Base-by-base conservation (phyloP, 2,888 invertebrate species). In the Abscondita cerata region DNA sequence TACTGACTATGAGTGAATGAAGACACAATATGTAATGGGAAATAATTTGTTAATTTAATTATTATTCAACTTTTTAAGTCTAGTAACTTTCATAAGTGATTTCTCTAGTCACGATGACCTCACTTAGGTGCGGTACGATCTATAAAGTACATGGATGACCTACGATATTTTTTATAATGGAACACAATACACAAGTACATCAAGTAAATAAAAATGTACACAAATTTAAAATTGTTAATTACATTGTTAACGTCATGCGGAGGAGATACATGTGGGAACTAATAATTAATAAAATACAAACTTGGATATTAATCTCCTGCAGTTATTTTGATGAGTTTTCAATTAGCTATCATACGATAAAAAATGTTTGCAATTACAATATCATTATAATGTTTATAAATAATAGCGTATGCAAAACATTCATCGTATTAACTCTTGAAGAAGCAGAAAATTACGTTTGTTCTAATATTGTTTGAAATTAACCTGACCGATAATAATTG, bases 71-170 rank as follows among this genome's bases (percentile, higher is more conserved):
- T 41, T 34, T 12, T 34, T 34, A 15, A 9, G 16, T 13, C 18
- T 31, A n/a, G 13, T 18, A 18, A 47, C 38, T 36, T 52, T 47
- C 47, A 25, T 25, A 36, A 47, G 40, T 50, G 58, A 60, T 50
- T 48, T 60, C 51, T 54, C 54, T 36, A 25, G 48, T 59, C 59
- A 25, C 9, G 48, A 57, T 59, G 53, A 62, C 47, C 59, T 58
- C 59, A 58, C 58, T n/a, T 53, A 57, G 62, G 62, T 52, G 62
- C 62, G 62, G 62, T 58, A 58, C 44, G 44, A 58, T 62, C 54
- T 54, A 38, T 57, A 55, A 51, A 62, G 59, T 53, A 59, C 62
- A 59, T 46, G n/a, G 64, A 41, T 60, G 59, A 64, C 56, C 64
- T 59, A 64, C 51, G 60, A 18, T 53, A 40, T 59, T 59, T 47